Conservation (phyloP, 2,888 invertebrate species). For the Polymixis flavicincta region DNA sequence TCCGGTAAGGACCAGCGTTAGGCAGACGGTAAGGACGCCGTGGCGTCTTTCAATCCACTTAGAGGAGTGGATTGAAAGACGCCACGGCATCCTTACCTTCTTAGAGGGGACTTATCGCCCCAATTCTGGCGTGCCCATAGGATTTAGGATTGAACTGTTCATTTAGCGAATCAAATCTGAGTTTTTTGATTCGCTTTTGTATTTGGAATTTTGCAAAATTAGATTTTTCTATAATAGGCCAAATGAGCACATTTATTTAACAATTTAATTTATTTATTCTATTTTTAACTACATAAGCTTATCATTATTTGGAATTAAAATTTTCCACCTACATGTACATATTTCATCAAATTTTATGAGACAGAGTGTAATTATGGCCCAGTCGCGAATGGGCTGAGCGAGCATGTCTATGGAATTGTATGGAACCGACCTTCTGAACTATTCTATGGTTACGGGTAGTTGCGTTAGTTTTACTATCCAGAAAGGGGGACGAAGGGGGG, state of each 20-base stretch:
- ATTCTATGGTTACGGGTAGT: slow-evolving; percentile 10
- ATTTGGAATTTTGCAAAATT: too few relatives aligned
- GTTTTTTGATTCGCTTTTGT: background rate
- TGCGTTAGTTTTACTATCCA: slow-evolving; percentile 47
- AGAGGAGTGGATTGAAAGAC: too few relatives aligned
- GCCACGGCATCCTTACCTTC: too few relatives aligned
- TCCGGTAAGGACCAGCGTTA: too few relatives aligned
- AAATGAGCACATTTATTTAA: too few relatives aligned
- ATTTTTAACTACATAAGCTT: too few relatives aligned
- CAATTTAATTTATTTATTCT: too few relatives aligned
- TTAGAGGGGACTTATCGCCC: too few relatives aligned
- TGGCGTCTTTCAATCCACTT: too few relatives aligned
- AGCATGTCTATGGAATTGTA: background rate
- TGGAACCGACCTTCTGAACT: slow-evolving; percentile 10
- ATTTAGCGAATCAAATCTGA: background rate
- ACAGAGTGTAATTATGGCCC: background rate
- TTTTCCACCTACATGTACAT: background rate
- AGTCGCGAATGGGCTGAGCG: background rate
- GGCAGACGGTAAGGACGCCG: too few relatives aligned
- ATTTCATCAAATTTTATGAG: background rate
- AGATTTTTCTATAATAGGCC: too few relatives aligned
- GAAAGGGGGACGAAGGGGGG: slow-evolving; percentile 14
- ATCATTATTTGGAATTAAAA: background rate
- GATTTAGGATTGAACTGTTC: background rate
- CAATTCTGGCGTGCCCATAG: too few relatives aligned